A percentile compares a stretch with the other conserved stretches of the same genome.
Evolutionary conservation across 2,888 invertebrate genomes (phyloP).

Genomic region (Parapristionchus giblindavisi): DNA sequence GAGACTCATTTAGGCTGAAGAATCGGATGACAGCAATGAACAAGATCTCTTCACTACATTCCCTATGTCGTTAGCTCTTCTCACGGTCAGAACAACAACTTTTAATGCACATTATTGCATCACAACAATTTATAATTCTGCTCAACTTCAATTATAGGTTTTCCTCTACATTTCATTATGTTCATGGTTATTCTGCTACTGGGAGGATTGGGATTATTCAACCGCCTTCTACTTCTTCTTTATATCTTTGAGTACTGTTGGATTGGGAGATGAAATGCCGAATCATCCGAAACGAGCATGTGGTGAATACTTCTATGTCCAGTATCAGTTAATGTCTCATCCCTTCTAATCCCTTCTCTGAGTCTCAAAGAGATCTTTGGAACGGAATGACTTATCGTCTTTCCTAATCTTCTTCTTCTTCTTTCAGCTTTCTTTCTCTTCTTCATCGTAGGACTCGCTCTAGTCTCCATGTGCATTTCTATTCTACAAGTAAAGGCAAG

Average conservation of each 20-base stretch:
- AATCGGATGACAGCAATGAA: conserved; percentile 30
- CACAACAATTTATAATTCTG: neutral
- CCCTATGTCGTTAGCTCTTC: conserved; percentile 48
- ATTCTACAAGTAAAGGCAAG: conserved; percentile 54
- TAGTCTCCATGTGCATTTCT: conserved; percentile 64
- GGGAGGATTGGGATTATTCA: conserved; percentile 66
- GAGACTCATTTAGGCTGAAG: conserved; percentile 47
- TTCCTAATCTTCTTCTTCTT: conserved; percentile 6
- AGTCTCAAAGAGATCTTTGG: too few relatives aligned
- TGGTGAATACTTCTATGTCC: conserved; percentile 42
- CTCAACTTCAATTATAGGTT: conserved; percentile 32
- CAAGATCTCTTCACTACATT: conserved; percentile 42
- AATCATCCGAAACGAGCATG: conserved; percentile 61
- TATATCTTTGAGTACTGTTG: conserved; percentile 65
- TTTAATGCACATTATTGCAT: neutral
- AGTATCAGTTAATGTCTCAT: neutral
- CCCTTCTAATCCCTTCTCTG: too few relatives aligned
- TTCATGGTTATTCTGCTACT: conserved; percentile 58
- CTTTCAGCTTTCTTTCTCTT: conserved; percentile 59
- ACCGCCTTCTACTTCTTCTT: conserved; percentile 66
- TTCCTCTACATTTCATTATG: conserved; percentile 60
- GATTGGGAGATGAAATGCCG: conserved; percentile 66
- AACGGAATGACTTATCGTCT: conserved; percentile 2
- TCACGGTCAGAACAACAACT: conserved; percentile 32
- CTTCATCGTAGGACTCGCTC: conserved; percentile 62